A percentile compares a stretch with the other conserved stretches of the same genome.
Conservation (phyloP, 92 coral and sea anemone species). For the Phenganax marumi region DNA sequence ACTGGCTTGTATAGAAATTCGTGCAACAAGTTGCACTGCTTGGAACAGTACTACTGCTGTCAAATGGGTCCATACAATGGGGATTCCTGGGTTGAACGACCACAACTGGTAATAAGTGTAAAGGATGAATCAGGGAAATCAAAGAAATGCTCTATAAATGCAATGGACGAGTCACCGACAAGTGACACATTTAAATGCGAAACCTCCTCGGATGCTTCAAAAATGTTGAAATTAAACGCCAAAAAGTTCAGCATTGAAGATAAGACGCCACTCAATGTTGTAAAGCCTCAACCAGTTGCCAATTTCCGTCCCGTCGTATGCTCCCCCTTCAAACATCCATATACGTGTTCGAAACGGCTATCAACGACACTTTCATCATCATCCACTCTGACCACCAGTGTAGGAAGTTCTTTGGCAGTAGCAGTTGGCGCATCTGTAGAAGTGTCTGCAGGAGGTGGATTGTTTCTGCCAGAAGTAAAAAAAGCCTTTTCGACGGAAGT, state of each 20-base stretch:
- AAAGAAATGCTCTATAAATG: no score
- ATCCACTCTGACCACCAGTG: neutral
- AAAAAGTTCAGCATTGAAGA: neutral
- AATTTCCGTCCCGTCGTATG: neutral
- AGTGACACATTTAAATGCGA: no score
- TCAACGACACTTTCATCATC: neutral
- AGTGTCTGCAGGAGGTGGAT: neutral
- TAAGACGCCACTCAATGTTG: neutral
- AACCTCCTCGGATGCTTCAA: no score
- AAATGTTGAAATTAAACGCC: no score
- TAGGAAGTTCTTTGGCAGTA: neutral
- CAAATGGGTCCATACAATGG: slow-evolving; percentile 36
- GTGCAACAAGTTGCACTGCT: neutral
- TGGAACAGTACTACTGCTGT: slow-evolving; percentile 14
- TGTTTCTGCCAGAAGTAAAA: neutral
- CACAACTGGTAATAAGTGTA: neutral
- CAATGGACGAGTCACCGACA: no score
- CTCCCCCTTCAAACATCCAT: neutral
- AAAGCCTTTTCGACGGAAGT: neutral
- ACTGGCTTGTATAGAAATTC: neutral
- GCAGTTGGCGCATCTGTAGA: neutral
- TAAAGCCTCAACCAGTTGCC: neutral
- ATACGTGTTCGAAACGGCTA: neutral
- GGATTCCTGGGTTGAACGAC: neutral
- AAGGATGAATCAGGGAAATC: no score